These are phyloP conservation scores for Eupelmus urozonus DNA, from an alignment of 2,888 invertebrate genomes.

Conservation along the genomic window DNA sequence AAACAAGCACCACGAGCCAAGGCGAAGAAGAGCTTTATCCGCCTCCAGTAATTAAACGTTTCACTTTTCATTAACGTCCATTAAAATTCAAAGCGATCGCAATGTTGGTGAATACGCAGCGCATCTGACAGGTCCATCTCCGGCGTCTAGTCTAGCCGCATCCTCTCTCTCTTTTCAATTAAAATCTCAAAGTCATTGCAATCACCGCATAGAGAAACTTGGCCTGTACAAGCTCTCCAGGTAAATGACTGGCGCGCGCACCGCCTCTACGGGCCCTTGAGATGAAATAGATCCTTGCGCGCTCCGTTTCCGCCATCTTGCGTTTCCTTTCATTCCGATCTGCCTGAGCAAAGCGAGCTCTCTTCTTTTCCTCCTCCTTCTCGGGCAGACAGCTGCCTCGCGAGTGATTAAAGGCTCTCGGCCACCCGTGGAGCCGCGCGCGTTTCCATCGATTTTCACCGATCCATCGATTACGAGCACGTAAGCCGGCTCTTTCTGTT, in stretches of 20 bases:
- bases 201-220: too few relatives aligned
- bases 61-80: constrained; percentile 48
- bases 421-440: constrained; percentile 33
- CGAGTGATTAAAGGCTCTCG: constrained; percentile 31
- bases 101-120: too few relatives aligned
- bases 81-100: constrained; percentile 31
- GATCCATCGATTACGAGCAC: constrained; percentile 19
- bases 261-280: not conserved
- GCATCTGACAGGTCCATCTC: constrained; percentile 25
- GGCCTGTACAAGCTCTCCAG: not conserved
- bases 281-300: constrained; percentile 43
- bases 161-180: constrained; percentile 32
- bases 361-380: not conserved
- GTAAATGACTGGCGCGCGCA: not conserved
- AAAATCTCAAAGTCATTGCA: constrained; percentile 45
- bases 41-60: constrained; percentile 35
- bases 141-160: too few relatives aligned
- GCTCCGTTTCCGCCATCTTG: constrained; percentile 36
- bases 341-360: not conserved
- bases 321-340: constrained; percentile 22
- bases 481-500: not conserved
- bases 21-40: not conserved
- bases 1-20: not conserved
- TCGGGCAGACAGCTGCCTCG: not conserved
- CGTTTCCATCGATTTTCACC: constrained; percentile 15